Conservation (phyloP, 2,113 vertebrate species). For the Percina caprodes region DNA sequence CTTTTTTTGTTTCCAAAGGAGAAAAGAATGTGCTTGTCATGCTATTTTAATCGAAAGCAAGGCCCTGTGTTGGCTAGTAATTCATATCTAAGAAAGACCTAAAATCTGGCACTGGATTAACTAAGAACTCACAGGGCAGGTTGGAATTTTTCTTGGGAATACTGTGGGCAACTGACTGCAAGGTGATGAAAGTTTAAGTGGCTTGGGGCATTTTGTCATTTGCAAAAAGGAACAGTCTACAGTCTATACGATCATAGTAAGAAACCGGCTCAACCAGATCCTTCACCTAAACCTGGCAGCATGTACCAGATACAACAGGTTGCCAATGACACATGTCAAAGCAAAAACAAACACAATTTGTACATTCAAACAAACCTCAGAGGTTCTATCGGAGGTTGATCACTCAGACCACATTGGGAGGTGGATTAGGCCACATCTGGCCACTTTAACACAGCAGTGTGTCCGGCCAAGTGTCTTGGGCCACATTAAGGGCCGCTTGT, state of each 20-base stretch:
- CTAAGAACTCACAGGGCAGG: not conserved
- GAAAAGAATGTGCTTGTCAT: slow-evolving; percentile 14
- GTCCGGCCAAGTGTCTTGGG: no score
- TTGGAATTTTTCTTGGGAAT: slow-evolving; percentile 31
- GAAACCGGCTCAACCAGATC: slow-evolving; percentile 74
- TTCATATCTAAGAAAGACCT: not conserved
- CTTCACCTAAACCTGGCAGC: slow-evolving; percentile 41
- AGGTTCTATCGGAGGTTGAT: slow-evolving; percentile 28
- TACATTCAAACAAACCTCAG: slow-evolving; percentile 28
- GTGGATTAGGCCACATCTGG: no score
- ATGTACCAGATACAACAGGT: slow-evolving; percentile 10
- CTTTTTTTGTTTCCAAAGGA: not conserved
- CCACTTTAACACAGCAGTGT: no score
- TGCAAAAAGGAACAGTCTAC: slow-evolving; percentile 33
- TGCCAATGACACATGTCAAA: not conserved
- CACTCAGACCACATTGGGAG: no score
- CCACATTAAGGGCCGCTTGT: no score
- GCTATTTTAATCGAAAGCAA: not conserved
- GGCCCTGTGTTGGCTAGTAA: not conserved
- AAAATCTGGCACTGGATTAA: not conserved
- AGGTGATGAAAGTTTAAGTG: slow-evolving; percentile 18
- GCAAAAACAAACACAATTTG: slow-evolving; percentile 23
- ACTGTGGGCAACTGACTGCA: slow-evolving; percentile 4
- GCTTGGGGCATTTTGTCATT: slow-evolving; percentile 14
- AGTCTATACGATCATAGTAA: slow-evolving; percentile 27